phyloP scores from a whole-genome alignment of 2,888 invertebrate species.

The Caenorhabditis sp. region DNA sequence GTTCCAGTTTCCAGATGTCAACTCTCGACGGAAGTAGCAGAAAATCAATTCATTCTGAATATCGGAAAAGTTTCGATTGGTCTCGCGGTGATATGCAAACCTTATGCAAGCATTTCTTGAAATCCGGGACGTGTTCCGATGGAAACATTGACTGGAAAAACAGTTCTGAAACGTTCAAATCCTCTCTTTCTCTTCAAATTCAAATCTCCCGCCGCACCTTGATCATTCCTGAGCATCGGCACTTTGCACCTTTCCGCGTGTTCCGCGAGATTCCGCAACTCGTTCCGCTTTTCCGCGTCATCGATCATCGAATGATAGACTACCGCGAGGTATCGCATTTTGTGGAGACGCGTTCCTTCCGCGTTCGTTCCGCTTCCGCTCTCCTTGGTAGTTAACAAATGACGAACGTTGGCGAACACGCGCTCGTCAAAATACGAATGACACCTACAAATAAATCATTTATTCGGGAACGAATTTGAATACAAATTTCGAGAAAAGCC shows the following conservation, averaged over 20 bases:
- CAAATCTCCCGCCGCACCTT: too few relatives aligned
- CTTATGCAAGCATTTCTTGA: constrained; percentile 23
- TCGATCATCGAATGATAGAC: constrained; percentile 25
- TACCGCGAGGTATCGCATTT: constrained; percentile 29
- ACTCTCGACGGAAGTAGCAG: constrained; percentile 32
- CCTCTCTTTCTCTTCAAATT: too few relatives aligned
- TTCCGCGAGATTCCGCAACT: constrained; percentile 7
- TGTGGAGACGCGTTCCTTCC: constrained; percentile 9
- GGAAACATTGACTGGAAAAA: constrained; percentile 17
- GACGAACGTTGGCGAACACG: constrained; percentile 24
- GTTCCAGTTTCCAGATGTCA: constrained; percentile 19
- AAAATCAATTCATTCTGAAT: constrained; percentile 36
- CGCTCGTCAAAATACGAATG: constrained; percentile 31
- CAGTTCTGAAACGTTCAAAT: constrained; percentile 38
- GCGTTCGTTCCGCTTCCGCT: constrained; percentile 8
- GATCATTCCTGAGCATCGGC: constrained; percentile 20
- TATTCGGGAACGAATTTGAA: background rate
- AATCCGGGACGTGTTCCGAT: background rate
- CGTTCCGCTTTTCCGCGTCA: constrained; percentile 1
- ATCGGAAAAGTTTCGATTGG: too few relatives aligned
- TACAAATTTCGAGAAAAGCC: too few relatives aligned
- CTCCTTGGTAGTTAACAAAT: constrained; percentile 2
- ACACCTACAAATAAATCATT: constrained; percentile 41
- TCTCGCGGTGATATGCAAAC: background rate
- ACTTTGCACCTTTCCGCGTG: constrained; percentile 24